Evolutionary conservation across 2,113 vertebrate species (phyloP), one percentile per base, ranked within the genome.

Genomic region (Ailuropoda melanoleuca): DNA sequence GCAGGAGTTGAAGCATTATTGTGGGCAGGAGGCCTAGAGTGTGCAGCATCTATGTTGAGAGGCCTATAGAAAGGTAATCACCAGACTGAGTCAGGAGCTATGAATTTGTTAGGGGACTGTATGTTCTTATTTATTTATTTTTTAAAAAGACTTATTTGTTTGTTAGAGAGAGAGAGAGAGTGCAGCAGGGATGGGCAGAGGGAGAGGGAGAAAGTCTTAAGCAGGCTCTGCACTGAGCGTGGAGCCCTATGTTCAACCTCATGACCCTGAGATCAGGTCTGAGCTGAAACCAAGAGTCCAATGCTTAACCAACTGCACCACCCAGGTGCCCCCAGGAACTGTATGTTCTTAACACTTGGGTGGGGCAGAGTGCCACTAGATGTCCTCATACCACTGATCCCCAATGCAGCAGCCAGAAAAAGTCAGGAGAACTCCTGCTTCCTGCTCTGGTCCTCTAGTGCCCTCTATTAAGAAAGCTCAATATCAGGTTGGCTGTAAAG

Each of bases 391-490:
- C 62, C 24, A 48, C 66, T 86, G n/a, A 83, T 93, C 4, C 4
- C 21, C 19, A 46, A 24, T 39, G 14, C 8, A 88, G 1, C 50
- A 96, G 77, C 53, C 53, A 64, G 68, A 84, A 77, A 68, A 86
- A 50, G n/a, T 48, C 29, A 34, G 46, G 39, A 21, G 37, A 23
- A 4, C 72, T 90, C 21, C 8, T 90, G 68, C 70, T 66, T 88
- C 81, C 62, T 95, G 18, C 19, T 43, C 4, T 86, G 62, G 81
- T 93, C 31, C 96, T 96, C 78, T 90, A 86, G 77, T 75, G 78
- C 74, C 86, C 90, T 93, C 84, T 96, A 66, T 68, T 64, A 85
- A 80, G 80, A 84, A 94, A 94, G 48, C 26, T 75, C 84, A 70
- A 6, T 19, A 68, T 29, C 34, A 34, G 58, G 58, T 88, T 90